Evolutionary conservation across 2,888 invertebrate genomes (phyloP).

Genomic region (Oxystoma pomonae): DNA sequence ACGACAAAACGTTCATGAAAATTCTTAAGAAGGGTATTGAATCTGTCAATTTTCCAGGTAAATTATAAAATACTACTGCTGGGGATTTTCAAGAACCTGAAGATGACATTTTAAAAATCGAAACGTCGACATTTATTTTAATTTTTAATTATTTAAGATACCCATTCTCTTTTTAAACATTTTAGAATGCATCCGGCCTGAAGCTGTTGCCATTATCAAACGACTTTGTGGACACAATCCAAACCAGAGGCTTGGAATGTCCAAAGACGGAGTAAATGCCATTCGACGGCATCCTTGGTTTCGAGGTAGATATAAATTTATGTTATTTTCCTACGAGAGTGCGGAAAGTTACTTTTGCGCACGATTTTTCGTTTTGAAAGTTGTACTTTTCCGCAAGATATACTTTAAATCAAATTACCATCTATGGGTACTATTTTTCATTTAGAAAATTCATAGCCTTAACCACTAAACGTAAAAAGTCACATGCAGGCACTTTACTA

Average conservation of each 20-base stretch:
- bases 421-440: too few species aligned
- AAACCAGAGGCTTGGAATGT: slow-evolving; percentile 68
- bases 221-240: slow-evolving; percentile 64
- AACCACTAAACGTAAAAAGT: too few species aligned
- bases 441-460: too few species aligned
- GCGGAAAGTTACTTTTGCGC: too few species aligned
- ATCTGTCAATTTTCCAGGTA: slow-evolving; percentile 62
- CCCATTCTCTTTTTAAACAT: slow-evolving; percentile 37
- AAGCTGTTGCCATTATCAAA: slow-evolving; percentile 75
- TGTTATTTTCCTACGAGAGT: too few species aligned
- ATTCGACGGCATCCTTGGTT: slow-evolving; percentile 90
- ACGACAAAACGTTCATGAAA: slow-evolving; percentile 87
- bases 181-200: slow-evolving; percentile 68
- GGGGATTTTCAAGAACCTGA: not conserved
- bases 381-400: too few species aligned
- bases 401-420: too few species aligned
- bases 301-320: slow-evolving; percentile 55
- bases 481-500: too few species aligned
- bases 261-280: slow-evolving; percentile 77
- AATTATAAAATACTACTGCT: not conserved
- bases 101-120: not conserved
- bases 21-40: slow-evolving; percentile 60
- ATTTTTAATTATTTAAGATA: not conserved
- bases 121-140: too few species aligned
- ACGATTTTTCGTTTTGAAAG: too few species aligned